Conservation (phyloP, 2,888 invertebrate genomes). For the Temnothorax rugatulus region DNA sequence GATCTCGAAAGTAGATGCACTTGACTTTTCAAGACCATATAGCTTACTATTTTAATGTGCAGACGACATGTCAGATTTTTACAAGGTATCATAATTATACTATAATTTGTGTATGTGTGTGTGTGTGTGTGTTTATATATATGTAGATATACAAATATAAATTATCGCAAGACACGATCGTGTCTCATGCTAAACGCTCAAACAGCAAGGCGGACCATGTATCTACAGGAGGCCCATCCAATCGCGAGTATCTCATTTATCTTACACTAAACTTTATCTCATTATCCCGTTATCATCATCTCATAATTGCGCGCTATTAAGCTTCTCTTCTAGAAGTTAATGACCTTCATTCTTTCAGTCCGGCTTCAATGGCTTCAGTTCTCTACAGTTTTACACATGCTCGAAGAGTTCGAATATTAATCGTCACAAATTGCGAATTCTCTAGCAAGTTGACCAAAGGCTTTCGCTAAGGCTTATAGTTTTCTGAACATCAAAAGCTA, state of each 20-base stretch:
- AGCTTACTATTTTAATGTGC: slow-evolving; percentile 57
- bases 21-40: slow-evolving; percentile 29
- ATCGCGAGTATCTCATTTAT: slow-evolving; percentile 57
- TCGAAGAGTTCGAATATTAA: not conserved
- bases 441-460: slow-evolving; percentile 6
- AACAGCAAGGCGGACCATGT: slow-evolving; percentile 12
- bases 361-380: not conserved
- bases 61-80: slow-evolving; percentile 50
- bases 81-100: slow-evolving; percentile 64
- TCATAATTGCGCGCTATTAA: slow-evolving; percentile 56
- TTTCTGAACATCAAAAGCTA: slow-evolving; percentile 1
- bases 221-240: slow-evolving; percentile 13
- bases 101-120: slow-evolving; percentile 50
- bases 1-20: slow-evolving; percentile 41
- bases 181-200: not conserved
- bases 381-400: slow-evolving; percentile 45
- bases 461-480: slow-evolving; percentile 30
- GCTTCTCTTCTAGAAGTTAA: slow-evolving; percentile 40
- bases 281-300: not conserved
- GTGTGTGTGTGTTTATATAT: slow-evolving; percentile 45
- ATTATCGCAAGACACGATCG: slow-evolving; percentile 52
- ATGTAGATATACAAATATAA: slow-evolving; percentile 75
- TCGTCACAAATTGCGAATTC: not conserved
- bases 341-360: not conserved
- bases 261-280: slow-evolving; percentile 66